phyloP scores from a whole-genome alignment of 2,888 invertebrate genomes.

The Ornithoptera priamus region DNA sequence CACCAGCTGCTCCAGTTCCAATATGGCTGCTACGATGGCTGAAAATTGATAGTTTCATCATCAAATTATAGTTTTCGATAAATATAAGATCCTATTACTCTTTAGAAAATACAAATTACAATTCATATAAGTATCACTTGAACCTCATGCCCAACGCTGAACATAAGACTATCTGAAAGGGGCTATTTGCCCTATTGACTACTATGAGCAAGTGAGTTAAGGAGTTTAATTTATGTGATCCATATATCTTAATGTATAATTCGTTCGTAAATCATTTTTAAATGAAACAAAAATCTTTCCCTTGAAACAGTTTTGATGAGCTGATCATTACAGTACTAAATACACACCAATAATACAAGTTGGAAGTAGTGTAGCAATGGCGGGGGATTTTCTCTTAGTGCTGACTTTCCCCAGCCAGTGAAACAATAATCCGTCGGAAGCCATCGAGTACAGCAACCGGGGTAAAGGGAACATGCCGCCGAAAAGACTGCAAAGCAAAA shows the following conservation, averaged over 20 bases:
- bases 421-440: slow-evolving; percentile 89
- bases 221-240: too few relatives aligned
- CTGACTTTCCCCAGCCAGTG: slow-evolving; percentile 85
- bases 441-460: slow-evolving; percentile 90
- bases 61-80: too few relatives aligned
- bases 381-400: slow-evolving; percentile 85
- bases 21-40: slow-evolving; percentile 87
- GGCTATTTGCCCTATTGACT: too few relatives aligned
- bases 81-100: too few relatives aligned
- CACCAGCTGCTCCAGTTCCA: slow-evolving; percentile 89
- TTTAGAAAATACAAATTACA: not conserved
- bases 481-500: slow-evolving; percentile 80
- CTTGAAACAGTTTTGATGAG: too few relatives aligned
- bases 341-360: slow-evolving; percentile 83
- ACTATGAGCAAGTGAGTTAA: too few relatives aligned
- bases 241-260: too few relatives aligned
- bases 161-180: too few relatives aligned
- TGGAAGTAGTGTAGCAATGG: slow-evolving; percentile 85
- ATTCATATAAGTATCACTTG: too few relatives aligned
- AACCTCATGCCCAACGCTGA: too few relatives aligned
- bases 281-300: too few relatives aligned
- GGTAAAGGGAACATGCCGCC: slow-evolving; percentile 91
- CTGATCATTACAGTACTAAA: not conserved
- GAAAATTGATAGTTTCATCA: slow-evolving; percentile 38
- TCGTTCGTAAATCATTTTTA: too few relatives aligned